Evolutionary conservation across 2,888 invertebrate genomes (phyloP), one percentile per base, ranked within the genome.

Genomic region (Hirtodrosophila cameraria): DNA sequence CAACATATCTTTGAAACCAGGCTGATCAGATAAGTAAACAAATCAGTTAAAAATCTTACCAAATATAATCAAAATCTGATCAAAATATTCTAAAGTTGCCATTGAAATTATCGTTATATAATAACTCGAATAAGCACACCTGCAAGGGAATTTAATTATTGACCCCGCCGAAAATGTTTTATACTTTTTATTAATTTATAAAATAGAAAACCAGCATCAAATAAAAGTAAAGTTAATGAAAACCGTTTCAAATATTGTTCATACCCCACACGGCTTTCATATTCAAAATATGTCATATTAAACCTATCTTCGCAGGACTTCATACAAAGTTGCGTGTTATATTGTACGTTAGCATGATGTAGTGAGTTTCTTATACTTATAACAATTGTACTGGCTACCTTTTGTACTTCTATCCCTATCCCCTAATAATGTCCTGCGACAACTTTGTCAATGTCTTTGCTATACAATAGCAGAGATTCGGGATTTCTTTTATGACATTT

Each of bases 301-400:
- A 41, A 41, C 4, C 50, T 49, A 49, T 31, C 39, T 15, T 39
- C 57, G 27, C 46, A 12, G n/a, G 35, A 16, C 18, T 36, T 64
- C 30, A 38, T 53, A 15, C 20, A 38, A 54, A 23, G 52, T 65
- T 70, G 77, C 68, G 63, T 69, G 55, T 62, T 59, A 59, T 38
- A 49, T 52, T 53, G 43, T 15, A 33, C 54, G 43, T 58, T 75
- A 70, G 64, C 72, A 55, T 80, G 80, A 80, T 73, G 42, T 12
- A 54, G 43, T 73, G 68, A 39, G 76, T 72, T 79, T 79, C 39
- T 18, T 58, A 48, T 45, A 58, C 39, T 18, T 58, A 43, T 41
- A 58, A 62, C 50, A 67, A 73, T 73, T 60, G 45, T 11, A 8
- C n/a, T 31, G 25, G 23, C 18, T 49, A 16, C 35, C 20, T 16